Conservation (phyloP, 53 echinoderm and acorn worm species). For the Paracentrotus lividus region DNA sequence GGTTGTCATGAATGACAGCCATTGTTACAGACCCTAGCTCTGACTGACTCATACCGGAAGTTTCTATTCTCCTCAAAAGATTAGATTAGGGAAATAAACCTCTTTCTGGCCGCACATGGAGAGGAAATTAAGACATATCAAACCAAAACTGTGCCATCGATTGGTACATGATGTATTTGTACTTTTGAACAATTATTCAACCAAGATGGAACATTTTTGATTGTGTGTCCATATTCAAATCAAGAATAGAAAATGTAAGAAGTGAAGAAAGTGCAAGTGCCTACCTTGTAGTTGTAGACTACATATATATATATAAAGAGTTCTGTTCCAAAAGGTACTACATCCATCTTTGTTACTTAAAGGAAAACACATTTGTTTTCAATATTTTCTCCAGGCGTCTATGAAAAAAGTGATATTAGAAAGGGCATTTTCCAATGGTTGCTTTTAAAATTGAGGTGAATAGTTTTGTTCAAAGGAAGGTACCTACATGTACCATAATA, state of each 20-base stretch:
- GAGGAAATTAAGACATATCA: slow-evolving; percentile 21
- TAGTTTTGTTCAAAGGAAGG: too few species aligned
- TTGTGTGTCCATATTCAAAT: background rate
- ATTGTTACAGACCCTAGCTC: slow-evolving; percentile 17
- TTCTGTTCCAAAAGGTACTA: too few species aligned
- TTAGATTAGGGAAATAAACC: slow-evolving; percentile 55
- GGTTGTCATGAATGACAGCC: background rate
- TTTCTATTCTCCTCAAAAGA: slow-evolving; percentile 24
- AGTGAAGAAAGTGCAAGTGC: background rate
- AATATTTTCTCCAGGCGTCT: too few species aligned
- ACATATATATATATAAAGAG: too few species aligned
- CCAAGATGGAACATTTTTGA: background rate
- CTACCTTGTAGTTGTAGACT: background rate
- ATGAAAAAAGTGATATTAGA: too few species aligned
- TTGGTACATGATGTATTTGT: background rate
- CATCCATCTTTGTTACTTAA: too few species aligned
- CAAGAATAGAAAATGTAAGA: background rate
- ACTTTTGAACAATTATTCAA: background rate
- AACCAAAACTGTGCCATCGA: background rate
- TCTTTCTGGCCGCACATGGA: background rate
- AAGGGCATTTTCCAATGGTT: too few species aligned
- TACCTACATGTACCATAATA: too few species aligned
- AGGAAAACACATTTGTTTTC: too few species aligned
- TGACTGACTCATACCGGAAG: slow-evolving; percentile 54
- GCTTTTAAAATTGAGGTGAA: too few species aligned